phyloP scores from a whole-genome alignment of 2,888 invertebrate genomes.

The Pemphredon lugubris region DNA sequence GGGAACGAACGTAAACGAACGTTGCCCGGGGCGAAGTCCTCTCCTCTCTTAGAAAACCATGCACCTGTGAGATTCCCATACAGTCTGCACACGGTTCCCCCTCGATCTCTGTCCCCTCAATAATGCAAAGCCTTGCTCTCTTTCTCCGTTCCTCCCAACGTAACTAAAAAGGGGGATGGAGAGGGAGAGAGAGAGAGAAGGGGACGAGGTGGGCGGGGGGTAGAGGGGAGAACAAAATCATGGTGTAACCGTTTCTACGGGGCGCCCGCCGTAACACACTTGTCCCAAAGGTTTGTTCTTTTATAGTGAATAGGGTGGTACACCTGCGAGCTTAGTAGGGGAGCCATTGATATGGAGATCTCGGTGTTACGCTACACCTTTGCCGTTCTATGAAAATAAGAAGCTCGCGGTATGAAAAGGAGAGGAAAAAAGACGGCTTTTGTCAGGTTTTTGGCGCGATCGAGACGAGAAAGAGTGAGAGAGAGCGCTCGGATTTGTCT shows the following conservation, averaged over 20 bases:
- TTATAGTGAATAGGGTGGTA: constrained; percentile 75
- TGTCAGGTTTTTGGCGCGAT: constrained; percentile 48
- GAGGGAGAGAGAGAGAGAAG: constrained; percentile 21
- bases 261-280: constrained; percentile 74
- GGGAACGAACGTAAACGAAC: constrained; percentile 48
- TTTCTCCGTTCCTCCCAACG: constrained; percentile 41
- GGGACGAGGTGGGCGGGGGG: constrained; percentile 11
- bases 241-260: constrained; percentile 78
- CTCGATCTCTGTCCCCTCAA: constrained; percentile 69
- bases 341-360: constrained; percentile 78
- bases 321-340: constrained; percentile 79
- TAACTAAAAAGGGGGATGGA: constrained; percentile 28
- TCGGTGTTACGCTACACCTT: constrained; percentile 77
- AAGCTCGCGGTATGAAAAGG: constrained; percentile 45
- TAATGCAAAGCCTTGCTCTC: constrained; percentile 64
- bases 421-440: constrained; percentile 49
- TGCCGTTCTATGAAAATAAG: constrained; percentile 71
- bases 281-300: constrained; percentile 74
- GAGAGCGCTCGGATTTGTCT: constrained; percentile 12
- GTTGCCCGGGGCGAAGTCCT: constrained; percentile 65
- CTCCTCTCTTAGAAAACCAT: constrained; percentile 73
- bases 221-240: constrained; percentile 68
- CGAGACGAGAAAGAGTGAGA: constrained; percentile 7
- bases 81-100: constrained; percentile 64
- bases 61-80: constrained; percentile 81